Percentiles rank a stretch among this genome's conserved stretches.
These are phyloP conservation scores for Andrena haemorrhoa DNA, from an alignment of 2,888 invertebrate species.

Conservation along the genomic window DNA sequence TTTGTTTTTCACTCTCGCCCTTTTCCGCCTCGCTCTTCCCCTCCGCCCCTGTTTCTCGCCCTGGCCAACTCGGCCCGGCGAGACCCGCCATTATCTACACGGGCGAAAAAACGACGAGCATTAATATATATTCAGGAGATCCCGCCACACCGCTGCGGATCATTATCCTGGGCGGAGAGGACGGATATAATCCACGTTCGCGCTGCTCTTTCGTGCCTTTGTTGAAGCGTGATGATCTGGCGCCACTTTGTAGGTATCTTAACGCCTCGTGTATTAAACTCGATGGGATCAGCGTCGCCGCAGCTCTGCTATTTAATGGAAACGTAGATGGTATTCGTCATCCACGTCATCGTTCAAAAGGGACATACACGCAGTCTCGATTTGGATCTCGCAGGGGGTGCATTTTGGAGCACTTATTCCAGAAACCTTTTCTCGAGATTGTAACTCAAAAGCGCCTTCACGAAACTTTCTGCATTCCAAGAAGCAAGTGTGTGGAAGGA, in stretches of 20 bases:
- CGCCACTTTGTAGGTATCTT: conserved; percentile 22
- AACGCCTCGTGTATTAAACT: neutral
- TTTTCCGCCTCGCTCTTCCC: conserved; percentile 12
- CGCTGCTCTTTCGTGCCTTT: conserved; percentile 47
- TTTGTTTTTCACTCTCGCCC: conserved; percentile 44
- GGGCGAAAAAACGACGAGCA: conserved; percentile 66
- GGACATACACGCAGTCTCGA: too few relatives aligned
- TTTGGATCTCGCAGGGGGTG: too few relatives aligned
- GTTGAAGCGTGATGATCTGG: conserved; percentile 30
- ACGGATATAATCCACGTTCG: conserved; percentile 55
- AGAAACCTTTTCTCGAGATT: too few relatives aligned
- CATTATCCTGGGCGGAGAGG: conserved; percentile 58
- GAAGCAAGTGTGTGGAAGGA: neutral
- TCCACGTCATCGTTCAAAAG: too few relatives aligned
- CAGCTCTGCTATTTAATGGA: too few relatives aligned
- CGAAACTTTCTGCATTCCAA: conserved; percentile 1
- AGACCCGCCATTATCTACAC: conserved; percentile 70
- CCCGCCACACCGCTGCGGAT: conserved; percentile 54
- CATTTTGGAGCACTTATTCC: too few relatives aligned
- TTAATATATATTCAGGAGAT: conserved; percentile 74
- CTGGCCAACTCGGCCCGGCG: conserved; percentile 31
- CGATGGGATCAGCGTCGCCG: neutral
- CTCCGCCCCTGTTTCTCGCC: conserved; percentile 38
- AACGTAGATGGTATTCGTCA: too few relatives aligned
- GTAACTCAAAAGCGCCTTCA: too few relatives aligned